Conservation (phyloP, 2,797 vertebrate species). For the Lates japonicus region DNA sequence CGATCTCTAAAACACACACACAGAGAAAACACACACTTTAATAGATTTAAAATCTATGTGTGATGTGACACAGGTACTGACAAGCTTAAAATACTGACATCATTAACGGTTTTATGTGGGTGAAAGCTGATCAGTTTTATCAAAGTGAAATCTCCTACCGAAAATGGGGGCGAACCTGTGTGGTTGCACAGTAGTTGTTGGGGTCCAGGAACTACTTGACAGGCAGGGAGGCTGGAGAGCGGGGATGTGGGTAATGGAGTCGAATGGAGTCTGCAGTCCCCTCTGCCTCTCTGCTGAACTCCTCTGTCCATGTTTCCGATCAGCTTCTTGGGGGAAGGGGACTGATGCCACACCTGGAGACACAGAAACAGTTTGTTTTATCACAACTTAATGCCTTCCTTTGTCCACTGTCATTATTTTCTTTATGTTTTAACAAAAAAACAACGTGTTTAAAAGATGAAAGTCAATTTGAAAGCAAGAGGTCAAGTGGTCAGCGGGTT, state of each 20-base stretch:
- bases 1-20: constrained; percentile 89
- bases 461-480: not conserved
- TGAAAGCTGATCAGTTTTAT: too few relatives aligned
- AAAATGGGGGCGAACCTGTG: constrained; percentile 85
- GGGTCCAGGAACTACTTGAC: constrained; percentile 98
- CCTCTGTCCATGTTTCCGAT: constrained; percentile 98
- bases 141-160: too few relatives aligned
- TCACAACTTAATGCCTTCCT: not conserved
- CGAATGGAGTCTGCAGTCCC: constrained; percentile 95
- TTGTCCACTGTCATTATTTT: not conserved
- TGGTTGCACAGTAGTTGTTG: constrained; percentile 96
- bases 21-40: not conserved
- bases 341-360: constrained; percentile 90
- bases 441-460: not conserved
- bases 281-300: constrained; percentile 98
- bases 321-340: constrained; percentile 96
- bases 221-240: constrained; percentile 90
- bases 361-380: constrained; percentile 5
- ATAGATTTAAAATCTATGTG: not conserved
- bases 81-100: too few relatives aligned
- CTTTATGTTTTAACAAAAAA: not conserved
- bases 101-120: too few relatives aligned
- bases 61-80: too few relatives aligned
- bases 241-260: constrained; percentile 94
- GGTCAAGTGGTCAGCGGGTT: not conserved